Evolutionary conservation across 1,140 invertebrate genomes (phyloP).

Genomic region (Drosophila saltans): DNA sequence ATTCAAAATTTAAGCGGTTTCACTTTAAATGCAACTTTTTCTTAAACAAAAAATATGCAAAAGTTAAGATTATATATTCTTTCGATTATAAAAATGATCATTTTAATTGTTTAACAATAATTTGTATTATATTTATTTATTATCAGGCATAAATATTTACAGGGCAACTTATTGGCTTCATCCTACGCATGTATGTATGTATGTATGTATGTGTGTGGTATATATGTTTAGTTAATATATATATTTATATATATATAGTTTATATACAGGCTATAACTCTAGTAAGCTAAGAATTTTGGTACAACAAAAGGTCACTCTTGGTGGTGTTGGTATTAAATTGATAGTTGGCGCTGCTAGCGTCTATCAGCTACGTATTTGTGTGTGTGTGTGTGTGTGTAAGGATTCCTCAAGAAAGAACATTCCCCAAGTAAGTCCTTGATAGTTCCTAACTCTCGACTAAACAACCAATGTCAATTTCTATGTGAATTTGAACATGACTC

Average conservation of each 20-base stretch:
- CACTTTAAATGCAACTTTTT: too few relatives aligned
- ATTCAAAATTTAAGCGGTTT: too few relatives aligned
- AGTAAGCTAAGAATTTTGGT: conserved; percentile 59
- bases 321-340: conserved; percentile 33
- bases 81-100: not conserved
- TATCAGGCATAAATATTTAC: conserved; percentile 13
- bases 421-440: too few relatives aligned
- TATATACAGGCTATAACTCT: conserved; percentile 6
- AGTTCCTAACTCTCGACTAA: too few relatives aligned
- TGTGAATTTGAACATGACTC: too few relatives aligned
- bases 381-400: conserved; percentile 35
- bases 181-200: not conserved
- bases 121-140: conserved; percentile 7
- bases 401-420: too few relatives aligned
- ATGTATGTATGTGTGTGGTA: too few relatives aligned
- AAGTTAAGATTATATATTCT: too few relatives aligned
- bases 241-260: conserved; percentile 4
- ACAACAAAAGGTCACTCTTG: conserved; percentile 58
- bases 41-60: too few relatives aligned
- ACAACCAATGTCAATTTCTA: too few relatives aligned
- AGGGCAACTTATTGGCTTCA: not conserved
- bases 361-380: conserved; percentile 58
- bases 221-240: conserved; percentile 12
- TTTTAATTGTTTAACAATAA: conserved; percentile 1
- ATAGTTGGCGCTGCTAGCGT: conserved; percentile 51